These are phyloP conservation scores for Semaprochilodus insignis DNA, from an alignment of 2,797 vertebrate genomes.

Conservation along the genomic window DNA sequence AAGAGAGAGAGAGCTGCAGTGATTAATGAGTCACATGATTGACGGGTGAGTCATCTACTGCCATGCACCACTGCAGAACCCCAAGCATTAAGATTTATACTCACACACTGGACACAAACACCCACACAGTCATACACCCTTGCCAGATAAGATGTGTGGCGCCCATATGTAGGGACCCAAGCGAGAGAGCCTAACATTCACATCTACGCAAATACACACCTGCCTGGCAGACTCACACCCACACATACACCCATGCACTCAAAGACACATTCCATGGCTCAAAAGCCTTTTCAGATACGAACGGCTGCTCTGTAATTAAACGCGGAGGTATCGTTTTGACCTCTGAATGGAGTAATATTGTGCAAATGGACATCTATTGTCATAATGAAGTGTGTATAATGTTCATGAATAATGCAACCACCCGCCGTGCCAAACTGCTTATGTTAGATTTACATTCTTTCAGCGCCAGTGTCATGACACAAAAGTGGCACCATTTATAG, in stretches of 20 bases:
- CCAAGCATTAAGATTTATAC: constrained; percentile 56
- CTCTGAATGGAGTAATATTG: constrained; percentile 25
- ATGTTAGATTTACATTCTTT: constrained; percentile 21
- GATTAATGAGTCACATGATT: constrained; percentile 89
- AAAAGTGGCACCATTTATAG: constrained; percentile 10
- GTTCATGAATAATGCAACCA: constrained; percentile 32
- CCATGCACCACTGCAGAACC: constrained; percentile 80
- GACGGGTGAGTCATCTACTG: constrained; percentile 86
- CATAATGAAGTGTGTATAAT: constrained; percentile 40
- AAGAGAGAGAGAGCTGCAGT: constrained; percentile 76
- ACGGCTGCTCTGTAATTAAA: constrained; percentile 34
- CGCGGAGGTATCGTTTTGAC: constrained; percentile 25
- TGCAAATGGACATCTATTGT: constrained; percentile 35
- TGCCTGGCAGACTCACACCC: constrained; percentile 32
- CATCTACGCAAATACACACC: constrained; percentile 16
- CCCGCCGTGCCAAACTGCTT: constrained; percentile 14
- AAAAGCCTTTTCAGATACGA: constrained; percentile 6
- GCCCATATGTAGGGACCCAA: constrained; percentile 66
- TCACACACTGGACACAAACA: constrained; percentile 46
- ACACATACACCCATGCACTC: constrained; percentile 20
- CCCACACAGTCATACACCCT: constrained; percentile 38
- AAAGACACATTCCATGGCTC: constrained; percentile 18
- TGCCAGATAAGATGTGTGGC: constrained; percentile 33
- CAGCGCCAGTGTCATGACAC: neutral
- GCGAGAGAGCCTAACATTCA: constrained; percentile 14